Evolutionary conservation across 2,797 vertebrate genomes (phyloP), one percentile per base, ranked within the genome.

Genomic region (Tinamus major): DNA sequence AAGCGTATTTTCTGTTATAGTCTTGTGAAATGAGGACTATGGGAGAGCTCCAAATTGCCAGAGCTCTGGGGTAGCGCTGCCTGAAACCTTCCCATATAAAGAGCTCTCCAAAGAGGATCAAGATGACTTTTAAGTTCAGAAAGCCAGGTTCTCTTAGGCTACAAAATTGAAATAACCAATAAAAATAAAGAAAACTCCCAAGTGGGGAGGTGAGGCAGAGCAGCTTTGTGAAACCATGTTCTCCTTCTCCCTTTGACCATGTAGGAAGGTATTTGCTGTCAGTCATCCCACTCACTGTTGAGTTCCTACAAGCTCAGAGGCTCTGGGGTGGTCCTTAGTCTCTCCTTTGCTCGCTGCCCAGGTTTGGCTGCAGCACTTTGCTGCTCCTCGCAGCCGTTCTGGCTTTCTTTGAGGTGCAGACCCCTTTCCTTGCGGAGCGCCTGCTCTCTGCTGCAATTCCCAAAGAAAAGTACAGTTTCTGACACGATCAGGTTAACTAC

Each of bases 111-210:
- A 65, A 87, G 42, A 79, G 35, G 9, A 90, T 95, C 77, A 70
- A 90, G 74, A 85, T 74, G 61, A 15, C 64, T 92, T 92, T 90
- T 78, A 93, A 92, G 86, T 94, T 93, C 48, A 94, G 81, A 93
- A 91, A 90, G 29, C 24, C 75, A 74, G 21, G 41, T 85, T 91
- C 68, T 67, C 27, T 64, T 85, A 79, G 51, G 23, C 83, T 91
- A 18, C 20, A 27, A 85, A 62, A 62, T 39, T 70, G 17, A 24
- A 90, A 95, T 86, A 93, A 92, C 82, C 94, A 93, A 49, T 76
- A 82, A 91, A 91, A 94, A 77, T 44, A 21, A 11, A 79, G 87
- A 88, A 81, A 94, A 64, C 17, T 84, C 63, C 17, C 46, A 86
- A 84, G 74, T 24, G 56, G 42, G 42, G 63, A 68, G 67, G 72